phyloP scores from a whole-genome alignment of 2,797 vertebrate species.

The Pseudochaenichthys georgianus region DNA sequence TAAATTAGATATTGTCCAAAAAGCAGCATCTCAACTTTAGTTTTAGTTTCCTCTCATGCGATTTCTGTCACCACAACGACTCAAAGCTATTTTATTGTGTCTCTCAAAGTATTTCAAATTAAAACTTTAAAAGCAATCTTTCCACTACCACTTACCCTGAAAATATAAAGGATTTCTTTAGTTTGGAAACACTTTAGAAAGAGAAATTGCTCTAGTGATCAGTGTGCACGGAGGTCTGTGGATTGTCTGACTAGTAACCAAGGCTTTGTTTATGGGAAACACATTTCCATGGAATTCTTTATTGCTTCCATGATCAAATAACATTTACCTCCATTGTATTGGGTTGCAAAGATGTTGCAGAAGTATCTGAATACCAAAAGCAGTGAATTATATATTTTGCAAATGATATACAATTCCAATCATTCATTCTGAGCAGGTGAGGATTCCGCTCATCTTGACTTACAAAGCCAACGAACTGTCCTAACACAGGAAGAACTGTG shows the following conservation, averaged over 20 bases:
- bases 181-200: not conserved
- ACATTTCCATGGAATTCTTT: not conserved
- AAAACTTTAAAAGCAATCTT: not conserved
- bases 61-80: not conserved
- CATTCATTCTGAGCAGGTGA: not conserved
- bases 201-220: slow-evolving; percentile 5
- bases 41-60: slow-evolving; percentile 2
- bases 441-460: not conserved
- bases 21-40: not conserved
- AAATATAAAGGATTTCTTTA: not conserved
- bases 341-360: not conserved
- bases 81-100: not conserved
- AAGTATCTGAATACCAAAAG: not conserved
- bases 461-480: not conserved
- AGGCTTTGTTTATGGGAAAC: slow-evolving; percentile 19
- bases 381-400: not conserved
- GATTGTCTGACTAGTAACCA: slow-evolving; percentile 10
- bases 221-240: slow-evolving; percentile 21
- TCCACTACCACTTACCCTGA: slow-evolving; percentile 1
- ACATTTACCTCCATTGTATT: not conserved
- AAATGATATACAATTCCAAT: not conserved
- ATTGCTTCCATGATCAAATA: slow-evolving; percentile 1
- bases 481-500: not conserved
- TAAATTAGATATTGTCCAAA: not conserved
- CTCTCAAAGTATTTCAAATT: not conserved